These are phyloP conservation scores for Patella pellucida DNA, from an alignment of 2,888 invertebrate species.

Conservation along the genomic window DNA sequence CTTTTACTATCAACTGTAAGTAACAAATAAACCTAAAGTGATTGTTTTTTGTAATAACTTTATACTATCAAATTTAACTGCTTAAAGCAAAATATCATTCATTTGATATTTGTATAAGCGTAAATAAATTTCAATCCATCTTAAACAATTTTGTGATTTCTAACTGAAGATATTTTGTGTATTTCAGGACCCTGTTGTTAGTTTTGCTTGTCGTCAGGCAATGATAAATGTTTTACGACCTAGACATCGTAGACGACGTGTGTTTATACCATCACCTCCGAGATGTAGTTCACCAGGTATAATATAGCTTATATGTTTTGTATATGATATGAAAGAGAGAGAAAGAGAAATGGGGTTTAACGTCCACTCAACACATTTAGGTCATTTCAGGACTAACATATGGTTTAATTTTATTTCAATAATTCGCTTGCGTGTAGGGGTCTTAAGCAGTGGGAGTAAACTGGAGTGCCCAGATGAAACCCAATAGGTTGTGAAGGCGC, in stretches of 20 bases:
- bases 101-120: background rate
- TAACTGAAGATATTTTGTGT: no score
- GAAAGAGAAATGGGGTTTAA: no score
- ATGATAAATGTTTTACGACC: conserved; percentile 87
- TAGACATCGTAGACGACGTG: conserved; percentile 70
- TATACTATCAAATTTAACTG: background rate
- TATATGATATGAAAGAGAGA: background rate
- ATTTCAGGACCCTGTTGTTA: conserved; percentile 81
- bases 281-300: conserved; percentile 71
- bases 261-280: conserved; percentile 72
- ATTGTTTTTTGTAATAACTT: background rate
- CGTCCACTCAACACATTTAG: no score
- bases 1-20: conserved; percentile 80
- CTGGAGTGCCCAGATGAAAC: no score
- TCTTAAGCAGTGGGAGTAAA: no score
- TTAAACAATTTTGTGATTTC: no score
- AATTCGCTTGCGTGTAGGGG: no score
- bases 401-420: no score
- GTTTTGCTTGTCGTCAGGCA: conserved; percentile 92
- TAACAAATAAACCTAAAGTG: background rate
- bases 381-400: no score
- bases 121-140: background rate
- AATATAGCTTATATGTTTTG: conserved; percentile 6
- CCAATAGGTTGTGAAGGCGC: no score
- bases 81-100: background rate